Base-by-base conservation (phyloP, 2,888 invertebrate genomes). In the Tetranychus truncatus region DNA sequence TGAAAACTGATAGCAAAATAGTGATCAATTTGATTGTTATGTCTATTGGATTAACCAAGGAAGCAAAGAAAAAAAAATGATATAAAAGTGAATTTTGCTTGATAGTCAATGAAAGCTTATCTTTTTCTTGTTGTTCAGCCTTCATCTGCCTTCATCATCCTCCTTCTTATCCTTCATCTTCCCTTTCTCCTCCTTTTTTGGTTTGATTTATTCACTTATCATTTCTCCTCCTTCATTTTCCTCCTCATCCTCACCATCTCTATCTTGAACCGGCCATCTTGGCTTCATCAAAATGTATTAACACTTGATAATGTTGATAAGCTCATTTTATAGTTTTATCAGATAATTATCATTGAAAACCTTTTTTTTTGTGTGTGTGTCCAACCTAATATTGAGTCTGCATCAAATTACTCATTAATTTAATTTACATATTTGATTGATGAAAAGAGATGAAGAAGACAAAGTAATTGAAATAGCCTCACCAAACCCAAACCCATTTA, bases 271-370 rank as follows among this genome's bases (percentile, higher is more conserved):
- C 55, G 55, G 9, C 55, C 55, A 55, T 55, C 55, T 55, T 55
- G 55, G 15, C 11, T 15, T 55, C 11, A 55, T 55, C 55, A 55
- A 55, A 55, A 55, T 55, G 55, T 55, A 55, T 55, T 55, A 55
- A 55, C 55, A 55, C 55, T 55, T 55, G 55, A 55, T 55, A 55
- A 55, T 55, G 55, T 55, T 55, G 55, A 55, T 55, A 55, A 55
- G 9, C 55, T 15, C 55, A 15, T 55, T 15, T 55, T 55, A 55
- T 55, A 55, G 9, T 55, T 15, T 55, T 55, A 55, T 55, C 55
- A 55, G 15, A 55, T 55, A 55, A 55, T 55, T 55, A 55, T 55
- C 55, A 55, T 2, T 55, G 55, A 55, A 55, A 55, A 55, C 15
- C 34, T 34, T 34, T 34, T 34, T 34, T 24, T 24, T 1, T 24